Evolutionary conservation across 2,888 invertebrate species (phyloP).

Genomic region (Nomada lathburiana): DNA sequence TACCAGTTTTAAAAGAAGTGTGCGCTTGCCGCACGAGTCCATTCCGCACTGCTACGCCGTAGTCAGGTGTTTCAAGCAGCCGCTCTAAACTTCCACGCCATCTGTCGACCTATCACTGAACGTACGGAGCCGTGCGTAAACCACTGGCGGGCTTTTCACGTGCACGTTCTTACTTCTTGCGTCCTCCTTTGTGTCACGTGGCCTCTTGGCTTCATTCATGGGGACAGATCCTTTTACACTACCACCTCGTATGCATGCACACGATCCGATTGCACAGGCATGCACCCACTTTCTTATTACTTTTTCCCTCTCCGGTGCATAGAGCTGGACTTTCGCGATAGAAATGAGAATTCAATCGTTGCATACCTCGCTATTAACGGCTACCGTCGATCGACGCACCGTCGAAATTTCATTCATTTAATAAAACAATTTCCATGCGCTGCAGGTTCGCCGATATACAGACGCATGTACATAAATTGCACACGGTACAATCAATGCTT

Average conservation of each 20-base stretch:
- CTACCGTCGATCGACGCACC: too few species aligned
- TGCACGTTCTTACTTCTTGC: conserved; percentile 30
- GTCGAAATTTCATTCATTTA: background rate
- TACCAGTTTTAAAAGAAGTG: conserved; percentile 78
- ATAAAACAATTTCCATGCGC: conserved; percentile 25
- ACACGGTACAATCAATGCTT: background rate
- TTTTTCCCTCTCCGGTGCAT: background rate
- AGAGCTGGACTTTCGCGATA: background rate
- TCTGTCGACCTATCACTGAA: conserved; percentile 72
- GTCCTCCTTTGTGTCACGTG: conserved; percentile 47
- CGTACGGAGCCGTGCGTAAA: conserved; percentile 21
- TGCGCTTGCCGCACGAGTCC: conserved; percentile 80
- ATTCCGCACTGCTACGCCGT: conserved; percentile 79
- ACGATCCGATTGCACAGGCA: background rate
- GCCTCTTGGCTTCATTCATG: conserved; percentile 74
- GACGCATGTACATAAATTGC: background rate
- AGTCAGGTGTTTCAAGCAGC: conserved; percentile 81
- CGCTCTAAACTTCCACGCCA: conserved; percentile 71
- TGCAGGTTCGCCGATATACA: background rate
- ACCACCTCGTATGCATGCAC: conserved; percentile 22
- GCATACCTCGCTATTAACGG: too few species aligned
- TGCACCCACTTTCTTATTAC: background rate
- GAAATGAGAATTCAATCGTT: background rate
- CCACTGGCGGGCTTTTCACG: conserved; percentile 54
- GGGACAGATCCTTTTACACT: conserved; percentile 44